These are phyloP conservation scores for Tangara arthus DNA, from an alignment of 2,797 vertebrate species.

Conservation along the genomic window DNA sequence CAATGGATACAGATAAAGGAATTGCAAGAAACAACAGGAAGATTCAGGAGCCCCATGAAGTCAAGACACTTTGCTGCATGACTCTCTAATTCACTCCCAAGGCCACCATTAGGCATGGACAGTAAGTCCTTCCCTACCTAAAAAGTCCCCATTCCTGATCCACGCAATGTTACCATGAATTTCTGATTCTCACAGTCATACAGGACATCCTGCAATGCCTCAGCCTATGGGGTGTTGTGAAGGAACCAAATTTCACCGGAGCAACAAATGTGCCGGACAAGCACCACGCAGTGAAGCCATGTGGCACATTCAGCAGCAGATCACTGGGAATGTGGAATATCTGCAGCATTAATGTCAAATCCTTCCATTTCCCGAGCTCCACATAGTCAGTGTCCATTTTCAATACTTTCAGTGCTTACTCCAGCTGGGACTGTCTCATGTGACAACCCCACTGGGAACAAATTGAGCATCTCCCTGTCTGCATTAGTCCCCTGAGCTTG, in stretches of 20 bases:
- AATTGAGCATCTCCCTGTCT: neutral
- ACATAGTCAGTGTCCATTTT: neutral
- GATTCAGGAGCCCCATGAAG: neutral
- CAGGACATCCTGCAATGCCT: neutral
- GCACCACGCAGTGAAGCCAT: neutral
- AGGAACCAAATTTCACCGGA: neutral
- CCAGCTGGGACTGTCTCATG: neutral
- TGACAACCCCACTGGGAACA: neutral
- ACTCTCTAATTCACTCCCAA: neutral
- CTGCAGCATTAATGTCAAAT: neutral
- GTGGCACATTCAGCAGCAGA: neutral
- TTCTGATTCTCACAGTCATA: neutral
- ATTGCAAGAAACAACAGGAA: neutral
- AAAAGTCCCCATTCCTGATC: neutral
- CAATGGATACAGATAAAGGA: neutral
- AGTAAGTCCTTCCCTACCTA: neutral
- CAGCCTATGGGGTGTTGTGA: neutral
- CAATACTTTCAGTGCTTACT: neutral
- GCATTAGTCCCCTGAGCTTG: neutral
- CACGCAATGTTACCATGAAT: neutral
- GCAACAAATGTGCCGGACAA: neutral
- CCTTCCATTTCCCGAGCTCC: neutral
- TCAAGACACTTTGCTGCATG: accelerated
- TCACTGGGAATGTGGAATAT: neutral
- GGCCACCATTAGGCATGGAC: neutral